Evolutionary conservation across 2,888 invertebrate species (phyloP).

Genomic region (Drosophila bunnanda): DNA sequence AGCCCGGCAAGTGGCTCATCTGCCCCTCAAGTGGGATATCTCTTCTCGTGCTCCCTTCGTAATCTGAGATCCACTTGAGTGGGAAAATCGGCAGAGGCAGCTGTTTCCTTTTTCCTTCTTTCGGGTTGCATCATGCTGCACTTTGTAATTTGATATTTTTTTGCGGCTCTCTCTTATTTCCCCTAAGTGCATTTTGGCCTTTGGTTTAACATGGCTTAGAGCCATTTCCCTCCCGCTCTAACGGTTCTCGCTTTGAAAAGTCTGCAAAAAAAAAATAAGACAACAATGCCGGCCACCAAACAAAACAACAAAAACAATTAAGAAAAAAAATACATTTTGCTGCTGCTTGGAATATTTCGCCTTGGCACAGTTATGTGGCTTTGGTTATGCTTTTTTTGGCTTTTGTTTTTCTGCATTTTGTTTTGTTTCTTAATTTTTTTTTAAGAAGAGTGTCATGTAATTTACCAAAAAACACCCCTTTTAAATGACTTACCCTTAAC

Average conservation of each 20-base stretch:
- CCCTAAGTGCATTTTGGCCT: conserved; percentile 65
- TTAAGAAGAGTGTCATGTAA: background rate
- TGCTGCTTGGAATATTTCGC: conserved; percentile 51
- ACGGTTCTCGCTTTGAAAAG: conserved; percentile 72
- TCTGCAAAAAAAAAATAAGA: conserved; percentile 36
- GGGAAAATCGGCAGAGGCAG: conserved; percentile 41
- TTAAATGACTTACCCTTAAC: background rate
- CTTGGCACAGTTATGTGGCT: conserved; percentile 78
- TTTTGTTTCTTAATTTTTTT: conserved; percentile 26
- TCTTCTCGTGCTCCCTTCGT: conserved; percentile 1
- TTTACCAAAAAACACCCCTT: conserved; percentile 5
- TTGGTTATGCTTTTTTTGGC: conserved; percentile 47
- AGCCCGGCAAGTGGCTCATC: conserved; percentile 29
- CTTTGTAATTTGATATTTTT: conserved; percentile 61
- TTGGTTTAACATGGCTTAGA: conserved; percentile 59
- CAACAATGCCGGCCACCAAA: conserved; percentile 25
- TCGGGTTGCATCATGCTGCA: conserved; percentile 58
- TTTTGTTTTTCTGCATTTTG: conserved; percentile 22
- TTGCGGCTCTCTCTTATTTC: too few relatives aligned
- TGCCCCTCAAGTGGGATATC: conserved; percentile 14
- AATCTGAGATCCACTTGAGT: conserved; percentile 40
- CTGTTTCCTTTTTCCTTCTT: conserved; percentile 29
- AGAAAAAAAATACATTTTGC: conserved; percentile 41
- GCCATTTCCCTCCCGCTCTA: conserved; percentile 46
- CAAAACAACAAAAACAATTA: conserved; percentile 3